phyloP scores from a whole-genome alignment of 1,140 invertebrate species.

The Akabosia matsudoensis region DNA sequence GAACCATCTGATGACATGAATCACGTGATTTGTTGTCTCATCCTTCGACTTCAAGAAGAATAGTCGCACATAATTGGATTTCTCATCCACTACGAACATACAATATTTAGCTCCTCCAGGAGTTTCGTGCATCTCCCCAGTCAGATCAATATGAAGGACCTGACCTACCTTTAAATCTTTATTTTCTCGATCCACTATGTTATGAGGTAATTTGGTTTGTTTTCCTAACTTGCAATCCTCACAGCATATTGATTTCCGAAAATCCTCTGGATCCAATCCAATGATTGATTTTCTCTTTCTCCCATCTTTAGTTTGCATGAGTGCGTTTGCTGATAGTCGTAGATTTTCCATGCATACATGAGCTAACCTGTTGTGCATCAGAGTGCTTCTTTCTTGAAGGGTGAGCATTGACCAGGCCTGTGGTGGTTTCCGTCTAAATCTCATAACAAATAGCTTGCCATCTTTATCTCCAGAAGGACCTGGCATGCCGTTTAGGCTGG shows the following conservation, averaged over 20 bases:
- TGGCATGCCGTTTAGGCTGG: not conserved
- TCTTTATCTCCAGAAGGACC: not conserved
- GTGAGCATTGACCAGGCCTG: not conserved
- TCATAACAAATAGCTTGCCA: not conserved
- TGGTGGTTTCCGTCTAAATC: not conserved
- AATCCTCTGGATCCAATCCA: not conserved
- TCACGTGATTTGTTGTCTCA: slow-evolving; percentile 36
- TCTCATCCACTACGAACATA: slow-evolving; percentile 52
- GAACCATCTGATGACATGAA: not conserved
- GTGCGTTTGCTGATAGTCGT: not conserved
- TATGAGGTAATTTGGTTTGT: not conserved
- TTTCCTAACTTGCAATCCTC: not conserved
- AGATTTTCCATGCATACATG: not conserved
- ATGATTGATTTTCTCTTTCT: not conserved
- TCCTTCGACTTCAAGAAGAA: slow-evolving; percentile 39
- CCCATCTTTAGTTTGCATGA: too few species aligned
- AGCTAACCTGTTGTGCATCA: not conserved
- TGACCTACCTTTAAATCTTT: slow-evolving; percentile 38
- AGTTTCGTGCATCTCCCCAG: slow-evolving; percentile 50
- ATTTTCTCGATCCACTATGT: not conserved
- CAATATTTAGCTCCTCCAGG: slow-evolving; percentile 49
- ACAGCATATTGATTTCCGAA: not conserved
- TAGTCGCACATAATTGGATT: slow-evolving; percentile 45
- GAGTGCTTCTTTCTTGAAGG: not conserved
- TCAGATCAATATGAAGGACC: slow-evolving; percentile 50